Base-by-base conservation (phyloP, 2,888 invertebrate genomes). In the Sussaba pulchella region DNA sequence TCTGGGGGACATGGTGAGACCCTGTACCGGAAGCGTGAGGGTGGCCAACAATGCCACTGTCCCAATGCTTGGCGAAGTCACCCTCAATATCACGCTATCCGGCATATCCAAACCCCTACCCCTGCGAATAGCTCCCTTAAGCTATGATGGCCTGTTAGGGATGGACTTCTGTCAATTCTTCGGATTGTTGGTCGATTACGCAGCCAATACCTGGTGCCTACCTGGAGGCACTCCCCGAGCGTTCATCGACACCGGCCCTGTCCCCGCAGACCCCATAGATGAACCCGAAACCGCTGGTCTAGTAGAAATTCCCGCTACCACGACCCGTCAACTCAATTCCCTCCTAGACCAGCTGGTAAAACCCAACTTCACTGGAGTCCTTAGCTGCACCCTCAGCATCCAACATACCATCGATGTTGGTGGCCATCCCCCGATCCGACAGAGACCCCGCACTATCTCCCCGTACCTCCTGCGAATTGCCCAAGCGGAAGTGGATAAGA, bases 41-140 rank as follows among this genome's bases (percentile, higher is more conserved):
- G 61, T 72, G 2, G 63, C 63, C 1, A 72, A 61, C 10, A 21
- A 39, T 1, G 41, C 63, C n/a, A 6, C 45, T 2, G 24, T 63
- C 6, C 45, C 43, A 3, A 26, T 63, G 1, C 1, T 26, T 8
- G 63, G 63, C 1, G 26, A 17, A 9, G 21, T 63, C 9, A 8
- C 63, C 1, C 24, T 45, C 0, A 3, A 12, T 6, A n/a, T 63
- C 4, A 21, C 12, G 5, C n/a, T 45, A 12, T 21, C 10, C n/a
- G 43, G 45, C 1, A 6, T 8, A 12, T 9, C 41, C 12, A 39
- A 41, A 12, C 6, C 24, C 21, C n/a, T 41, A 9, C 5, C 14
- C n/a, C 1, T 43, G n/a, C 21, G 43, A 9, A 19, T 63, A 17
- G 41, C 61, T 1, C 61, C 61, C 0, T 12, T 43, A 5, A n/a